phyloP scores from a whole-genome alignment of 2,113 vertebrate species.

The Microcebus jonahi region DNA sequence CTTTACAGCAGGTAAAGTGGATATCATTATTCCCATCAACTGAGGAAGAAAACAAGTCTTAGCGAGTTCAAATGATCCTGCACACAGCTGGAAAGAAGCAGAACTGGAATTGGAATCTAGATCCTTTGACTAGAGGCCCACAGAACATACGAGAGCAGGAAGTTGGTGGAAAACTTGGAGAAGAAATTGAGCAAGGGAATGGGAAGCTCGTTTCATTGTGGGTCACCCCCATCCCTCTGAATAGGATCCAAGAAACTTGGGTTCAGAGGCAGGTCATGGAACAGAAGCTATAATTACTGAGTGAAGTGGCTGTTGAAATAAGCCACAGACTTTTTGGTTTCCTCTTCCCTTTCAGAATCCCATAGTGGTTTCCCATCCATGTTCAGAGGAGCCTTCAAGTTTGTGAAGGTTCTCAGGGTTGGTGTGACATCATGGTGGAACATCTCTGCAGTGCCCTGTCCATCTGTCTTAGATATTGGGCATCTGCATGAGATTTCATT shows the following conservation, averaged over 20 bases:
- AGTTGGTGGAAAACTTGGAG: background rate
- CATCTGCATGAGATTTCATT: constrained; percentile 30
- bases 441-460: background rate
- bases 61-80: background rate
- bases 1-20: background rate
- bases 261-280: constrained; percentile 58
- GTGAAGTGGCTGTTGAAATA: constrained; percentile 56
- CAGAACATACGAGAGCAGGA: background rate
- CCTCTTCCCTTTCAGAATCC: background rate
- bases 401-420: background rate
- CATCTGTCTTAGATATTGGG: constrained; percentile 41
- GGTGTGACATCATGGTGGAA: background rate
- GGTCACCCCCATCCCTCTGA: constrained; percentile 25
- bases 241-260: background rate
- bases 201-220: background rate
- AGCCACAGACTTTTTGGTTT: background rate
- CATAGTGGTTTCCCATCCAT: background rate
- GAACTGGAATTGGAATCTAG: background rate
- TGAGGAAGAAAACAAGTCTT: background rate
- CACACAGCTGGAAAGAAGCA: background rate
- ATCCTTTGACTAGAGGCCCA: background rate
- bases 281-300: constrained; percentile 50
- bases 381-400: background rate
- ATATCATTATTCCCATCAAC: background rate
- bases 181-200: background rate